Base-by-base conservation (phyloP, 2,888 invertebrate species). In the Antitype chi region DNA sequence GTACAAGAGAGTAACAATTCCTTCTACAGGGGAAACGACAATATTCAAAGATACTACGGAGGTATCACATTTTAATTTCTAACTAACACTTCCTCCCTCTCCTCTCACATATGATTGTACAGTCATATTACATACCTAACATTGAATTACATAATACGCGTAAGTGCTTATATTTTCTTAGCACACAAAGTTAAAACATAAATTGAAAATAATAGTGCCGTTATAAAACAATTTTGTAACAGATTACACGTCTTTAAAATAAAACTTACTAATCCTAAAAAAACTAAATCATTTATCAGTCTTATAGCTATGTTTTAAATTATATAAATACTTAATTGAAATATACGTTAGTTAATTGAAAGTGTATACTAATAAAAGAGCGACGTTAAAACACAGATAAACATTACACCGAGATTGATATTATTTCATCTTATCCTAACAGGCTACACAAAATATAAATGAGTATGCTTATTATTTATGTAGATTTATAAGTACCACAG, bases 231-330 rank as follows among this genome's bases (percentile, higher is more conserved):
- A 87, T 73, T 77, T 82, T 78, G 82, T 82, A 89, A 89, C 85
- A 32, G 63, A 80, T 81, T 81, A 84, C 74, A 88, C 79, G 76
- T 78, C 73, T 78, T 80, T 83, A 73, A 90, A 92, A 89, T 82
- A 86, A 87, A 87, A 81, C 70, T 82, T 81, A 84, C 85, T 82
- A 88, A 82, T 79, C 74, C 90, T 91, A 90, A 88, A 89, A 32
- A 83, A 94, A 94, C 90, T 88, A 92, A 95, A 94, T 90, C 91
- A 90, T 94, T 93, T 86, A 93, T 96, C 96, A 96, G 96, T 96
- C 96, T 96, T 96, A 96, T 95, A 94, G 92, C 95, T 96, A 96
- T 94, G 89, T 91, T 92, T 91, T 71, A 79, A 88, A 92, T 93
- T 93, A 93, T 91, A 89, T 85, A 89, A 89, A 87, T 89, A 89